Conservation (phyloP, 2,113 vertebrate genomes). For the Rattus rattus region DNA sequence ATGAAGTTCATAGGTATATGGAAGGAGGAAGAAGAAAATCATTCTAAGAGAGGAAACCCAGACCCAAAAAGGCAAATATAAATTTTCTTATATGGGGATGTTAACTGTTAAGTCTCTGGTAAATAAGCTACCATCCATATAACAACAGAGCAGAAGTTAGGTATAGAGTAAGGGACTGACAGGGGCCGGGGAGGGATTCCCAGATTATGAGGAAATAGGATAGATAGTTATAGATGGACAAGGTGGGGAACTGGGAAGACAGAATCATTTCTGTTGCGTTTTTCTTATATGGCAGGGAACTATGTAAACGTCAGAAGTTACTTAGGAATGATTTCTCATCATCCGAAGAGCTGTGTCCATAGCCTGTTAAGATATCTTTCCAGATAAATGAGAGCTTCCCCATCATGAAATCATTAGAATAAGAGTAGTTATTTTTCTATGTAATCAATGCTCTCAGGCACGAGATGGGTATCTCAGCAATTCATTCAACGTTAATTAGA, state of each 20-base stretch:
- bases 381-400: slow-evolving; percentile 31
- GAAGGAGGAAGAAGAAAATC: not conserved
- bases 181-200: not conserved
- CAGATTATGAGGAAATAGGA: not conserved
- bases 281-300: slow-evolving; percentile 32
- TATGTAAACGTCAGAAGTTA: slow-evolving; percentile 27
- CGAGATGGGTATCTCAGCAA: slow-evolving; percentile 39
- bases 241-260: no score
- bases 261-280: slow-evolving; percentile 21
- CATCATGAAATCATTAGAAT: slow-evolving; percentile 48
- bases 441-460: slow-evolving; percentile 69
- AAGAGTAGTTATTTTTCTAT: slow-evolving; percentile 57
- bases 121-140: not conserved
- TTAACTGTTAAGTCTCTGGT: not conserved
- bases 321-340: slow-evolving; percentile 57
- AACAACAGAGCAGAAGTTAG: not conserved
- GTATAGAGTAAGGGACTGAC: no score
- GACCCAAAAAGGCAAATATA: not conserved
- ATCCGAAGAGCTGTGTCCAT: not conserved
- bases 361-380: slow-evolving; percentile 46
- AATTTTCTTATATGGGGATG: not conserved
- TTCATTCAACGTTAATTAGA: slow-evolving; percentile 55
- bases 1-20: not conserved
- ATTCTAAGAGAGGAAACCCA: not conserved
- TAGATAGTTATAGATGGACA: not conserved